phyloP scores from a whole-genome alignment of 35 echinoderm and acorn worm species.

The Anneissia japonica region DNA sequence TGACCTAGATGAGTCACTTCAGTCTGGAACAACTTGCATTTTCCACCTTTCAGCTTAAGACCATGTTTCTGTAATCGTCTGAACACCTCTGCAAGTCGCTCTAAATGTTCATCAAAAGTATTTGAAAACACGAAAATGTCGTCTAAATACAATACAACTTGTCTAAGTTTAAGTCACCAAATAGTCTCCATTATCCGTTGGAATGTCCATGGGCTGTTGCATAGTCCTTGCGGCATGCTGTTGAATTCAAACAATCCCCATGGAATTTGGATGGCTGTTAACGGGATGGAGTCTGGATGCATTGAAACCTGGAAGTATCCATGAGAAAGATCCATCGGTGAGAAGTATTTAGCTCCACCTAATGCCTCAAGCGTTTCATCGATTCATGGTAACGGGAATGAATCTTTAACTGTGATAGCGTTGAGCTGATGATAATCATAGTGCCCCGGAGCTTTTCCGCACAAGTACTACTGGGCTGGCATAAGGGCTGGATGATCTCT shows the following conservation, averaged over 20 bases:
- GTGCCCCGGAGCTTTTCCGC: neutral
- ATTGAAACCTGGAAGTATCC: conserved; percentile 47
- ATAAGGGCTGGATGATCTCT: conserved; percentile 30
- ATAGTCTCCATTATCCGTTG: neutral
- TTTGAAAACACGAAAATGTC: neutral
- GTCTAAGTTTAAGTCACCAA: neutral
- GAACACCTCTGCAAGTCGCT: neutral
- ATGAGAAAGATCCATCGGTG: conserved; percentile 50
- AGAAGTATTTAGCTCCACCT: conserved; percentile 42
- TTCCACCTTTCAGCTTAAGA: neutral
- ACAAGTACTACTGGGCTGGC: conserved; percentile 36
- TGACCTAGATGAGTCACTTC: neutral
- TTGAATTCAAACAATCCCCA: conserved; percentile 29
- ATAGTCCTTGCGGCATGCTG: conserved; percentile 3
- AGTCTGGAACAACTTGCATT: neutral
- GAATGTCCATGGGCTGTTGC: neutral
- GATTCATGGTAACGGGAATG: conserved; percentile 50
- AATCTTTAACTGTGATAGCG: conserved; percentile 18
- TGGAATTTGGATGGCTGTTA: conserved; percentile 44
- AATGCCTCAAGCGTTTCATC: conserved; percentile 53
- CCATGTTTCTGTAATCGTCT: neutral
- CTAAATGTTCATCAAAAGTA: neutral
- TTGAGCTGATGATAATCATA: conserved; percentile 19
- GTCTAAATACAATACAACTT: neutral
- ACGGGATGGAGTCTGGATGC: conserved; percentile 22